phyloP scores from a whole-genome alignment of 2,113 vertebrate genomes.

The Podarcis cretensis region DNA sequence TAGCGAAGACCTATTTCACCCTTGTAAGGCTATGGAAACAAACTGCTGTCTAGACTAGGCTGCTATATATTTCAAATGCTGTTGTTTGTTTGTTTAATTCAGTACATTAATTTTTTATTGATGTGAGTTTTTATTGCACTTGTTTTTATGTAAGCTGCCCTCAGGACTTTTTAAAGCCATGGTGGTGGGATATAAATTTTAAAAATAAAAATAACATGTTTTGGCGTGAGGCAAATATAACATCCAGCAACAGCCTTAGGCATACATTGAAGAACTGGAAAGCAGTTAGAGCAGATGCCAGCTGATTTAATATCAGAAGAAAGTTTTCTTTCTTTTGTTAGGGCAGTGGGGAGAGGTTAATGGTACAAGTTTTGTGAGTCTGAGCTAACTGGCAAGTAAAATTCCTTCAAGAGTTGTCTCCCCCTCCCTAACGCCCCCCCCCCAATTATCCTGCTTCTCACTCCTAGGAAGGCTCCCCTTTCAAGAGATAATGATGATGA shows the following conservation, averaged over 20 bases:
- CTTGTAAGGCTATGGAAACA: background rate
- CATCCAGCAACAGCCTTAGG: background rate
- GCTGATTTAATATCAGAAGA: background rate
- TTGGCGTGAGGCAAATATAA: background rate
- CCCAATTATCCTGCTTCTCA: accelerated
- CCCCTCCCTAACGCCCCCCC: accelerated
- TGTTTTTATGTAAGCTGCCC: background rate
- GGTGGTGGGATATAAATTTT: background rate
- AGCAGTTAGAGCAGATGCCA: background rate
- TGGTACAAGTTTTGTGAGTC: background rate
- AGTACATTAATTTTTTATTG: background rate
- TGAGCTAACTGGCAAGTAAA: slow-evolving; percentile 16
- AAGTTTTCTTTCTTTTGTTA: background rate
- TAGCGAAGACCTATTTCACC: background rate
- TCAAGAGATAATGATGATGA: background rate
- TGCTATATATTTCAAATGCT: background rate
- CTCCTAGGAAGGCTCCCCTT: slow-evolving; percentile 20
- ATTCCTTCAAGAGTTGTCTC: background rate
- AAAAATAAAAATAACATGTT: background rate
- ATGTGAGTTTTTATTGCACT: background rate
- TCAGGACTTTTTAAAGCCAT: background rate
- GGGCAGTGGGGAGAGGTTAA: background rate
- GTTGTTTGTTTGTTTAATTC: background rate
- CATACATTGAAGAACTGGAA: background rate
- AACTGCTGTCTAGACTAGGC: background rate